Evolutionary conservation across 1,140 invertebrate species (phyloP), one percentile per base, ranked within the genome.

Genomic region (Leptinotarsa texana): DNA sequence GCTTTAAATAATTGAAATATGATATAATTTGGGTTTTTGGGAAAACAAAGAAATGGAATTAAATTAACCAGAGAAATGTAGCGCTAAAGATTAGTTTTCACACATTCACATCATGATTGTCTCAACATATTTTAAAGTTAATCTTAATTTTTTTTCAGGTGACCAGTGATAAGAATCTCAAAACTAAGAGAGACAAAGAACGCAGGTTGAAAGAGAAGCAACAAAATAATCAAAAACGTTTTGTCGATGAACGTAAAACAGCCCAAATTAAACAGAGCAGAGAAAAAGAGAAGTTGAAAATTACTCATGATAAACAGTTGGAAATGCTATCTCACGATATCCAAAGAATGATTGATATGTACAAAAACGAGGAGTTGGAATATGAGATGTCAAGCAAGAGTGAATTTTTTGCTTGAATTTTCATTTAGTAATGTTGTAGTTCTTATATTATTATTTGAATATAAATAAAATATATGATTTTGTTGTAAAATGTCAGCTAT

Each of bases 161-260:
- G 3, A 91, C 93, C 82, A 96, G 94, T 84, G 98, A 99, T 84
- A 99, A 99, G 86, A 97, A 95, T 0, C 88, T 99, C 27, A 96
- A 98, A 85, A 99, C 97, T 63, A 98, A 99, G 82, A 96, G 96
- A 22, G 98, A 99, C 82, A 95, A 97, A 82, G 98, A 99, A 82
- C 90, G 97, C 77, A 90, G 94, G 48, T 86, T 97, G 21, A 89
- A 96, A 75, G 98, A 99, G 86, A 96, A 99, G 81, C 98, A 99
- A 82, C 96, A 99, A 82, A 99, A 99, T 83, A 99, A 99, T 85
- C 98, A 97, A 18, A 99, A 99, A 86, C 96, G 97, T 82, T 99
- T 99, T 83, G 94, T 99, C 88, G 98, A 99, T 81, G 98, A 99
- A 86, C 90, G 96, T 68, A 98, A 95, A 88, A 90, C 90, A 70